Base-by-base conservation (phyloP, 1,140 invertebrate genomes). In the Drosophila nigrodunni region DNA sequence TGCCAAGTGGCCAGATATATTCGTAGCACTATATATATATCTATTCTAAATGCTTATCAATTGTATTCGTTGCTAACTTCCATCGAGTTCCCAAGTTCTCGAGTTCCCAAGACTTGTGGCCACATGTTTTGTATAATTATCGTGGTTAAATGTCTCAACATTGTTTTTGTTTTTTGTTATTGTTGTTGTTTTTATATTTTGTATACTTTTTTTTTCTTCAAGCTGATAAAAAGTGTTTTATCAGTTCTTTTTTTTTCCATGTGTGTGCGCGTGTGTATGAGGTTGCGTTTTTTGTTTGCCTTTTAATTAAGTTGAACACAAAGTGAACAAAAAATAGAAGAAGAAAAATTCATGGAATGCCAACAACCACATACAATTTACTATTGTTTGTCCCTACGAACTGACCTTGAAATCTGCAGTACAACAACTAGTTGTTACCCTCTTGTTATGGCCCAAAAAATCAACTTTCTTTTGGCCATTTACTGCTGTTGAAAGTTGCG, bases 41-140 rank as follows among this genome's bases (percentile, higher is more conserved):
- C 68, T 87, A 70, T 74, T 69, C 72, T 43, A 74, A 74, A 50
- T 70, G 49, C 66, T 74, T 74, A 74, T 74, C 72, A 74, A 70
- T 69, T 69, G 49, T 55, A 65, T 61, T 50, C 44, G 49, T 43
- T 54, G 41, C 15, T 52, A 54, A 47, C 35, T 73, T 61, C 37
- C 18, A 21, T 54, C 25, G 59, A 47, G 74, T 57, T 70, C 30
- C 44, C 25, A 30, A 44, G 58, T 66, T 57, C 71, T 35, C 62
- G 41, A 21, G 64, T 60, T 49, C 57, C 34, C 58, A 64, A 71
- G 81, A 80, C 74, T 61, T 70, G 67, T 46, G 67, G 67, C 49
- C 81, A 85, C 81, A 85, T 88, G 82, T 87, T 87, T 88, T 88
- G 85, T 87, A 87, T 87, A 87, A 87, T 87, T 87, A 87, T 87